phyloP scores from a whole-genome alignment of 2,113 vertebrate genomes.

The Rhynchomys soricoides region DNA sequence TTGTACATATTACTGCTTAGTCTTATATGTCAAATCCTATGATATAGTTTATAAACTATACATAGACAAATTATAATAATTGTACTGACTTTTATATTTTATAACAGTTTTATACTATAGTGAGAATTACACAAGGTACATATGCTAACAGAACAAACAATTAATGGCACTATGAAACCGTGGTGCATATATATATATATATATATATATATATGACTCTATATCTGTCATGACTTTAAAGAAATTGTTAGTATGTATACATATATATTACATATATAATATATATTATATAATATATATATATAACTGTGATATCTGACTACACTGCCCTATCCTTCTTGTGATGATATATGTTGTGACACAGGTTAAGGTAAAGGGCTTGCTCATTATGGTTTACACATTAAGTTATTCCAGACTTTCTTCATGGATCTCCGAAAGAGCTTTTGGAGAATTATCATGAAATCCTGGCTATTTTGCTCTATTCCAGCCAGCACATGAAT shows the following conservation, averaged over 20 bases:
- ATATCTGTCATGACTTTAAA: too few relatives aligned
- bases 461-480: neutral
- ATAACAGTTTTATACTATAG: neutral
- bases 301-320: too few relatives aligned
- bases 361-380: neutral
- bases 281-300: too few relatives aligned
- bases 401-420: neutral
- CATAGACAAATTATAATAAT: neutral
- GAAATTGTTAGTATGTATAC: too few relatives aligned
- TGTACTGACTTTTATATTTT: neutral
- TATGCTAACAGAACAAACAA: neutral
- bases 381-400: neutral
- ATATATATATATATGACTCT: too few relatives aligned
- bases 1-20: neutral
- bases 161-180: neutral
- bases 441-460: neutral
- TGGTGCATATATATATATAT: too few relatives aligned
- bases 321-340: neutral
- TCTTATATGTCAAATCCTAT: neutral
- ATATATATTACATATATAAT: too few relatives aligned
- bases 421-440: neutral
- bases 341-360: neutral
- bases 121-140: too few relatives aligned
- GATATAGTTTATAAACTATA: neutral
- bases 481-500: neutral